Percentiles rank a stretch among this genome's conserved stretches.
These are phyloP conservation scores for Carollia perspicillata DNA, from an alignment of 2,113 vertebrate genomes.

Conservation along the genomic window DNA sequence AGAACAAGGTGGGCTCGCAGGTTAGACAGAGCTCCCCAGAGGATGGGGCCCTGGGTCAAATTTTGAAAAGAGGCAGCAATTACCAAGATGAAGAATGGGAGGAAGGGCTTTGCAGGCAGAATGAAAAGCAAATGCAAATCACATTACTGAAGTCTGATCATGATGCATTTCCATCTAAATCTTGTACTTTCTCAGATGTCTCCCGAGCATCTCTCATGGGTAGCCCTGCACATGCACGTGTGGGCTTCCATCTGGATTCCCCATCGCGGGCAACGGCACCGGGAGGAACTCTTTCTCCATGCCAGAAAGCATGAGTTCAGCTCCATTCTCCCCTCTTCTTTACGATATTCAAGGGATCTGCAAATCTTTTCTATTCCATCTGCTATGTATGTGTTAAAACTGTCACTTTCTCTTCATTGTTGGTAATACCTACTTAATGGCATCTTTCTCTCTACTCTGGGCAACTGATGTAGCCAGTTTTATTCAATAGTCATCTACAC, in stretches of 20 bases:
- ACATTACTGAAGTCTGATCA: not conserved
- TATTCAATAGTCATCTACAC: not conserved
- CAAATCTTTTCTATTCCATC: not conserved
- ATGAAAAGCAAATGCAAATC: constrained; percentile 39
- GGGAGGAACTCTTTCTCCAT: not conserved
- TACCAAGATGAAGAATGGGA: constrained; percentile 52
- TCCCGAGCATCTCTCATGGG: not conserved
- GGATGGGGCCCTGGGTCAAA: not conserved
- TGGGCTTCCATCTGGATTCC: not conserved
- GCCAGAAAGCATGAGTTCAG: not conserved
- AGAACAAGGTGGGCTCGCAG: not conserved
- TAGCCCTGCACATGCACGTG: not conserved
- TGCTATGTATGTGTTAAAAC: not conserved
- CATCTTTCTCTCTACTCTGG: not conserved
- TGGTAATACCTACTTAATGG: not conserved
- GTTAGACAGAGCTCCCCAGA: not conserved
- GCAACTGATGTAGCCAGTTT: not conserved
- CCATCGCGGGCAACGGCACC: not conserved
- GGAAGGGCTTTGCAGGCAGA: constrained; percentile 40
- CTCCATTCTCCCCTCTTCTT: not conserved
- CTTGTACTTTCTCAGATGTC: constrained; percentile 32
- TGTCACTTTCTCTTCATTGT: not conserved
- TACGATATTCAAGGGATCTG: not conserved
- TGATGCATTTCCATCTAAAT: constrained; percentile 27
- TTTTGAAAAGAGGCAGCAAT: constrained; percentile 42